Percentiles rank a stretch among this genome's conserved stretches.
Evolutionary conservation across 2,888 invertebrate species (phyloP).

Genomic region (Cantharis flavilabris): DNA sequence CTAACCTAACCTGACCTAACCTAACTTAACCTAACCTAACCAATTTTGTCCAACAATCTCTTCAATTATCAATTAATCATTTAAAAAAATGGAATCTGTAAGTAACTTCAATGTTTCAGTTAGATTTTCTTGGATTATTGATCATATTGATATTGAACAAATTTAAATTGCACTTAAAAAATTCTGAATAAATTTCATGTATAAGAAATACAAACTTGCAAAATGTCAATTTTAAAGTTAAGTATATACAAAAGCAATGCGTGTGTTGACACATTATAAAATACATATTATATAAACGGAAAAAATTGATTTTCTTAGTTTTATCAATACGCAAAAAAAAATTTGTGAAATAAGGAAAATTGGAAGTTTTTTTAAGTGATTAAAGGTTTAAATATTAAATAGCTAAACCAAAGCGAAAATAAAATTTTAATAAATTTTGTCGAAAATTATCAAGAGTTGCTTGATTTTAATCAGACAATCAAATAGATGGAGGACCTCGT

Average conservation of each 20-base stretch:
- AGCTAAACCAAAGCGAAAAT: background rate
- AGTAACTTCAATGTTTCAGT: too few relatives aligned
- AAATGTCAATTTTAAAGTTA: background rate
- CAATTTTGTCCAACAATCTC: too few relatives aligned
- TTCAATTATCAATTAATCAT: too few relatives aligned
- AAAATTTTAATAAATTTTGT: background rate
- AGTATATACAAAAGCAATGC: background rate
- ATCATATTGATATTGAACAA: background rate
- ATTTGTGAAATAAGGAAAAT: background rate
- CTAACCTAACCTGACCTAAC: too few relatives aligned
- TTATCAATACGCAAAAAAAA: background rate
- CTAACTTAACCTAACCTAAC: too few relatives aligned
- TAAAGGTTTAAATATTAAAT: background rate
- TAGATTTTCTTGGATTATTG: too few relatives aligned
- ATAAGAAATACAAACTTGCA: background rate
- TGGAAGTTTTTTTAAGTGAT: background rate
- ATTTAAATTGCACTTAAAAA: background rate
- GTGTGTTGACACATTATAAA: background rate
- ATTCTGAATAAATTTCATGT: background rate
- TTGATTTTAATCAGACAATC: conserved; percentile 34
- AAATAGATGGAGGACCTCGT: conserved; percentile 25
- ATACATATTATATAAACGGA: background rate
- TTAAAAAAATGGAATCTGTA: too few relatives aligned
- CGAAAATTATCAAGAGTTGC: conserved; percentile 26
- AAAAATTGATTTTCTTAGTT: background rate